phyloP scores from a whole-genome alignment of 2,888 invertebrate genomes.

The Ryuthela nishihirai region DNA sequence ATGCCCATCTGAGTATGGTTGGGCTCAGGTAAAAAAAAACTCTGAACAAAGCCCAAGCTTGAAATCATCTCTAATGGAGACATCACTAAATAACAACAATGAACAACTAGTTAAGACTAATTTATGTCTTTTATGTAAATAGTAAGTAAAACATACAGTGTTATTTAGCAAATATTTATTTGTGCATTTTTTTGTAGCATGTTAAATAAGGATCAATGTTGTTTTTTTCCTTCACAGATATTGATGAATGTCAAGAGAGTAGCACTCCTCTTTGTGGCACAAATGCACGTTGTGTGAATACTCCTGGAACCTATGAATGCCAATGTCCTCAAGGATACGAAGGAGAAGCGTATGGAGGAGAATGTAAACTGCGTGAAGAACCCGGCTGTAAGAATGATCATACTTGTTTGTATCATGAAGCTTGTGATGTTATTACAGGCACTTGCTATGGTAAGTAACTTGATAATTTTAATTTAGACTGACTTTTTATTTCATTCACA shows the following conservation, averaged over 20 bases:
- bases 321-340: slow-evolving; percentile 41
- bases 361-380: slow-evolving; percentile 33
- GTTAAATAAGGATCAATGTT: no score
- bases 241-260: slow-evolving; percentile 72
- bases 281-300: slow-evolving; percentile 80
- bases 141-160: no score
- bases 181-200: no score
- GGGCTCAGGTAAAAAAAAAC: no score
- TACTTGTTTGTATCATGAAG: slow-evolving; percentile 42
- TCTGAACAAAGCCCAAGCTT: no score
- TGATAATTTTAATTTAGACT: slow-evolving; percentile 55
- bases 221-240: slow-evolving; percentile 55
- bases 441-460: slow-evolving; percentile 55
- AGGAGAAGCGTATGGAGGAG: slow-evolving; percentile 44
- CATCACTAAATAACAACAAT: no score
- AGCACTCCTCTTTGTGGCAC: slow-evolving; percentile 74
- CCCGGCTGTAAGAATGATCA: slow-evolving; percentile 40
- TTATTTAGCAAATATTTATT: no score
- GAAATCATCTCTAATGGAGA: no score
- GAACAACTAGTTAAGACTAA: no score
- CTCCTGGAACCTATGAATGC: slow-evolving; percentile 60
- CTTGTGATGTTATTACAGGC: slow-evolving; percentile 54
- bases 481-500: background rate
- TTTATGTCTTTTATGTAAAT: no score
- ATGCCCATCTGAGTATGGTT: no score